Conservation (phyloP, 2,888 invertebrate genomes). For the Hydropsyche betteni region DNA sequence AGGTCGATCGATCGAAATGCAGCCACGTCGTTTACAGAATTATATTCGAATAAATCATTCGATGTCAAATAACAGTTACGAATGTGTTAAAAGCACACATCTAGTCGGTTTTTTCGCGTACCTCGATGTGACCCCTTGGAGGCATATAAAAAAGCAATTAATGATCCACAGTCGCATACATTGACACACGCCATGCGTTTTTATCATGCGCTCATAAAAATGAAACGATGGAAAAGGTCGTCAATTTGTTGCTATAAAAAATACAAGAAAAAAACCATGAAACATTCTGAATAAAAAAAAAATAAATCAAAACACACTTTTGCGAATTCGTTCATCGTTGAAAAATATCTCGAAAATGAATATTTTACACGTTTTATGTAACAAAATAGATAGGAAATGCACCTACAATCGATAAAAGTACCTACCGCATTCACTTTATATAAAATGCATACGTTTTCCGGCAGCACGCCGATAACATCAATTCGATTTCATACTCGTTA, state of each 20-base stretch:
- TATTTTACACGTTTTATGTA: no score
- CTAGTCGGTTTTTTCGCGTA: conserved; percentile 10
- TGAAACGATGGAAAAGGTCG: conserved; percentile 41
- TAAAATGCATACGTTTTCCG: neutral
- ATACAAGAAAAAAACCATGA: neutral
- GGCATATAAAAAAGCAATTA: conserved; percentile 48
- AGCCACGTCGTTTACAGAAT: neutral
- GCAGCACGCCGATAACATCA: neutral
- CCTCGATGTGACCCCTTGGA: neutral
- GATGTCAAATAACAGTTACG: neutral
- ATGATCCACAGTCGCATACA: conserved; percentile 34
- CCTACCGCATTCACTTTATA: neutral
- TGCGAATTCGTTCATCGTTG: no score
- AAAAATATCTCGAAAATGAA: no score
- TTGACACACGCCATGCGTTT: conserved; percentile 48
- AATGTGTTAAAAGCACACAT: conserved; percentile 7
- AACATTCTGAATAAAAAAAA: no score
- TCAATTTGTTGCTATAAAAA: conserved; percentile 2
- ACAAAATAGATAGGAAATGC: neutral
- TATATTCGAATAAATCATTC: conserved; percentile 1
- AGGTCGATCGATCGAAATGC: no score
- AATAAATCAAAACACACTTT: no score
- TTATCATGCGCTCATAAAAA: conserved; percentile 25
- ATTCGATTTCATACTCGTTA: neutral
- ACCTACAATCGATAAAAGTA: neutral